A percentile compares a stretch with the other conserved stretches of the same genome.
phyloP scores from a whole-genome alignment of 2,888 invertebrate genomes.

The Eupithecia inturbata region DNA sequence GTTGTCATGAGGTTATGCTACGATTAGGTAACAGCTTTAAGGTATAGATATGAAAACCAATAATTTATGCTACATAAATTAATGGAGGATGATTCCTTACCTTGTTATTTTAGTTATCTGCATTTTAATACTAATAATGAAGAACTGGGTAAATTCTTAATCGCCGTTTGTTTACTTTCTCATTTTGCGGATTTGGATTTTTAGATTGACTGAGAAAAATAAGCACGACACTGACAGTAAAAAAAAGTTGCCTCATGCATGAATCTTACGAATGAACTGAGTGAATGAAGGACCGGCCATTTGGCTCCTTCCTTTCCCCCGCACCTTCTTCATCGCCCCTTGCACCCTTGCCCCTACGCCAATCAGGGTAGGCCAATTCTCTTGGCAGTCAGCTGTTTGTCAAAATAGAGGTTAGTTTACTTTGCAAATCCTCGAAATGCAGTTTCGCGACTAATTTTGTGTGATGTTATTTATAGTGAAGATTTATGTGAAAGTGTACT shows the following conservation, averaged over 20 bases:
- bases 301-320: not conserved
- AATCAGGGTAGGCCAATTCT: no score
- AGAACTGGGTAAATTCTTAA: not conserved
- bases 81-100: not conserved
- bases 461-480: not conserved
- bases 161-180: not conserved
- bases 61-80: not conserved
- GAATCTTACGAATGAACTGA: not conserved
- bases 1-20: not conserved
- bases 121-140: not conserved
- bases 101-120: not conserved
- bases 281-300: not conserved
- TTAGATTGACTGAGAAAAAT: not conserved
- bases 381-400: constrained; percentile 16
- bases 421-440: not conserved
- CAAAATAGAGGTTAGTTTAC: not conserved
- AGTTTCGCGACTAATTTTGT: not conserved
- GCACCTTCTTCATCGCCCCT: not conserved
- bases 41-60: not conserved
- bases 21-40: not conserved
- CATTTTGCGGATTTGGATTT: not conserved
- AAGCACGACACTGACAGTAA: not conserved
- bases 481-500: not conserved
- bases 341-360: not conserved
- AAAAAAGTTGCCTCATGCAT: not conserved